Evolutionary conservation across 92 coral and sea anemone genomes (phyloP).

Genomic region (Metridium senile): DNA sequence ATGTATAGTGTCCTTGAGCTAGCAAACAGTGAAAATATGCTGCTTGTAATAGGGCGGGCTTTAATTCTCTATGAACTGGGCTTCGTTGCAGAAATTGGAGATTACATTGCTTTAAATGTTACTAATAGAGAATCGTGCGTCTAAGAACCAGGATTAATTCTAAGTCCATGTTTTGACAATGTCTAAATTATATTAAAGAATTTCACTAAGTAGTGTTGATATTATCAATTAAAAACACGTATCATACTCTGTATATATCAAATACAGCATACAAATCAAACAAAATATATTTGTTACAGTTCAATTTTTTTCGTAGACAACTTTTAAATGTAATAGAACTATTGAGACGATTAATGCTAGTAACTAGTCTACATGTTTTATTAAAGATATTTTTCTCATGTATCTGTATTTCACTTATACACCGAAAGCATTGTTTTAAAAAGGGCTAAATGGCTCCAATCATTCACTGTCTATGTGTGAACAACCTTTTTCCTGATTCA

Average conservation of each 20-base stretch:
- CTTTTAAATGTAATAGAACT: too few relatives aligned
- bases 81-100: slow-evolving; percentile 23
- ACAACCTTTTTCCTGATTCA: not conserved
- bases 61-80: slow-evolving; percentile 61
- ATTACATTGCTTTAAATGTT: slow-evolving; percentile 27
- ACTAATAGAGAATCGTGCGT: slow-evolving; percentile 85
- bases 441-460: too few relatives aligned
- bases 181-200: not conserved
- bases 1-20: slow-evolving; percentile 63
- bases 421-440: too few relatives aligned
- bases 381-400: too few relatives aligned
- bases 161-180: not conserved
- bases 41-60: slow-evolving; percentile 78
- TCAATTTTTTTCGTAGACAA: too few relatives aligned
- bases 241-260: too few relatives aligned
- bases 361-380: too few relatives aligned
- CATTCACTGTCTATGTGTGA: too few relatives aligned
- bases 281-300: too few relatives aligned
- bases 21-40: slow-evolving; percentile 69
- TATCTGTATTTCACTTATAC: too few relatives aligned
- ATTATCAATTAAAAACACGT: not conserved
- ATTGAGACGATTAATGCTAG: too few relatives aligned
- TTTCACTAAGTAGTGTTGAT: not conserved
- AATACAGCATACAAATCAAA: too few relatives aligned
- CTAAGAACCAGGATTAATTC: slow-evolving; percentile 7